Evolutionary conservation across 2,888 invertebrate genomes (phyloP), one percentile per base, ranked within the genome.

Genomic region (Teleogryllus oceanicus): DNA sequence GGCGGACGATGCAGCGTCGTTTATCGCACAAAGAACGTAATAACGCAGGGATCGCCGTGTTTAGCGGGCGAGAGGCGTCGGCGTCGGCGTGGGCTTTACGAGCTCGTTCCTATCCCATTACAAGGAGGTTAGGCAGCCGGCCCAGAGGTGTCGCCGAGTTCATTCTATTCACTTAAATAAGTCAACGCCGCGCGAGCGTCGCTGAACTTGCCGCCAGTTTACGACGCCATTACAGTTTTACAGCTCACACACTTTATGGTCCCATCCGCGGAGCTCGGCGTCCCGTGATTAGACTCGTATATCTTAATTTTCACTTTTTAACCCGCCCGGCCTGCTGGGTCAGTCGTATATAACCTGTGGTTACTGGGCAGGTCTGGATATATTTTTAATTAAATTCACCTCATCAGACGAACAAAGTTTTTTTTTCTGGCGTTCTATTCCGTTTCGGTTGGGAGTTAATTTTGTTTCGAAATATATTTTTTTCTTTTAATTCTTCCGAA

Each of bases 221-320:
- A 62, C 62, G 62, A 62, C 62, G 13, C 62, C 62, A 62, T 62
- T 62, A 62, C 62, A 18, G 62, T 62, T 62, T 62, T 62, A 62
- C n/a, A 62, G 62, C 62, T 18, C 62, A n/a, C 62, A 62, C 62
- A n/a, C 62, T 62, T 62, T 62, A 62, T n/a, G 62, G 62, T 62
- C 62, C 62, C 13, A n/a, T 62, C 62, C 16, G 13, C 13, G 62
- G 16, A 62, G 62, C 16, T n/a, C 16, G n/a, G 16, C n/a, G 62
- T 62, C n/a, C 62, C 62, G 62, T 62, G 62, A 62, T 62, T 62
- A 62, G 62, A 62, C 62, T 62, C 62, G 62, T 62, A 62, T 62
- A 62, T 62, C 62, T 62, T 62, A 62, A 62, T 62, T 62, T 62
- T 62, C 62, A 62, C 16, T 62, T 62, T 62, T 62, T 62, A 62